Evolutionary conservation across 2,888 invertebrate genomes (phyloP), one percentile per base, ranked within the genome.

Genomic region (Andricus curvator): DNA sequence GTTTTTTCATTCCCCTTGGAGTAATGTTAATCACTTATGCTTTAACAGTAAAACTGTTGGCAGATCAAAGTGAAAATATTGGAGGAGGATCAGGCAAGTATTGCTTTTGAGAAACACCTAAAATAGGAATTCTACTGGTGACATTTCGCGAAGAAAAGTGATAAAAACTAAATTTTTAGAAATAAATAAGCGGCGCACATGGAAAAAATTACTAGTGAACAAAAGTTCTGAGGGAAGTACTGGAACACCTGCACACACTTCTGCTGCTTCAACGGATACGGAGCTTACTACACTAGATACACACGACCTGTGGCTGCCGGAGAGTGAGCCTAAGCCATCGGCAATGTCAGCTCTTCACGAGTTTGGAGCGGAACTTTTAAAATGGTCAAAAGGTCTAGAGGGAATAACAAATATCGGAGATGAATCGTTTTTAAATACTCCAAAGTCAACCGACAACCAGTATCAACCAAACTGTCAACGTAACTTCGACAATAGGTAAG

Each of bases 11-110:
- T 84, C 99, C 99, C 0, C 94, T 99, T 85, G 95, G 96, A 66
- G 98, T 99, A 86, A 99, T 99, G 99, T 94, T 98, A 90, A 94
- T 98, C 82, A 98, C 98, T n/a, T 99, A 99, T 91, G 96, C 97
- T 8, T 94, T 98, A 87, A 99, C 99, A 0, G 97, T 99, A 25
- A 95, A 96, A 81, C 94, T 99, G 44, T 93, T 99, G 89, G 97
- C 98, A 62, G 94, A 96, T 82, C 98, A 98, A 93, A 95, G 96
- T 87, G 96, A 96, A 91, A 97, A 96, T 85, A 91, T 96, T 82
- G 95, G 95, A 33, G 93, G 94, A 74, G 87, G 86, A 70, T 79
- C 95, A 79, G 96, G 96, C 79, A 96, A 96, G 44, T 44, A 44
- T 44, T 44, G 44, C 13, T 44, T 44, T 44, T 44, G 11, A 11